Conservation (phyloP, 2,797 vertebrate genomes). For the Austrolebias charrua region DNA sequence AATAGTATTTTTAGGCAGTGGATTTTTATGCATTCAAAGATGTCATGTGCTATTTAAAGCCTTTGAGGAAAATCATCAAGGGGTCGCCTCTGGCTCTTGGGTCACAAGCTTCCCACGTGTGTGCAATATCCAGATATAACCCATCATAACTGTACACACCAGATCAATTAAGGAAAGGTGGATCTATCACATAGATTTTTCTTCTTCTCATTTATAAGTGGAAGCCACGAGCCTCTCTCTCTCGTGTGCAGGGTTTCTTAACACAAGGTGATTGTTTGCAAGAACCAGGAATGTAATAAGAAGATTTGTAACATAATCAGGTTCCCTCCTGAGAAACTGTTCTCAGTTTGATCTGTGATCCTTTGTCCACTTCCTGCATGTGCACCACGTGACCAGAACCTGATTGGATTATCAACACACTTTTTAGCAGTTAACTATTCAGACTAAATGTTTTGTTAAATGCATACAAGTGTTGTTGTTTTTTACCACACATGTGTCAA, state of each 20-base stretch:
- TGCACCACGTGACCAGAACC: conserved; percentile 19
- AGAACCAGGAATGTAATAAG: conserved; percentile 72
- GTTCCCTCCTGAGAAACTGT: conserved; percentile 25
- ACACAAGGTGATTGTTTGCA: conserved; percentile 52
- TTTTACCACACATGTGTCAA: no score
- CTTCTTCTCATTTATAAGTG: conserved; percentile 41
- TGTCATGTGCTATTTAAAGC: no score
- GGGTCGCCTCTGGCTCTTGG: background rate
- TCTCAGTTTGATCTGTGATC: conserved; percentile 21
- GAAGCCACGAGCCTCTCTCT: conserved; percentile 50
- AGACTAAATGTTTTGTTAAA: no score
- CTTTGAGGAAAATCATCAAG: no score
- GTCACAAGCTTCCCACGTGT: background rate
- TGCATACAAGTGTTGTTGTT: no score
- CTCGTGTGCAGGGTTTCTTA: conserved; percentile 40
- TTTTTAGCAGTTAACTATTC: conserved; percentile 10
- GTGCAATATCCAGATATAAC: conserved; percentile 9
- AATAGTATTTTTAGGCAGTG: no score
- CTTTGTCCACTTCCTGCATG: conserved; percentile 36
- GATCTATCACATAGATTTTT: conserved; percentile 25
- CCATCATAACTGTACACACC: conserved; percentile 6
- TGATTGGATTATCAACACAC: conserved; percentile 15
- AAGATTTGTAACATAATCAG: conserved; percentile 64
- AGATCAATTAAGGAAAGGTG: conserved; percentile 43
- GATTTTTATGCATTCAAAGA: no score